Conservation (phyloP, 2,888 invertebrate genomes). For the Agrilus biguttatus region DNA sequence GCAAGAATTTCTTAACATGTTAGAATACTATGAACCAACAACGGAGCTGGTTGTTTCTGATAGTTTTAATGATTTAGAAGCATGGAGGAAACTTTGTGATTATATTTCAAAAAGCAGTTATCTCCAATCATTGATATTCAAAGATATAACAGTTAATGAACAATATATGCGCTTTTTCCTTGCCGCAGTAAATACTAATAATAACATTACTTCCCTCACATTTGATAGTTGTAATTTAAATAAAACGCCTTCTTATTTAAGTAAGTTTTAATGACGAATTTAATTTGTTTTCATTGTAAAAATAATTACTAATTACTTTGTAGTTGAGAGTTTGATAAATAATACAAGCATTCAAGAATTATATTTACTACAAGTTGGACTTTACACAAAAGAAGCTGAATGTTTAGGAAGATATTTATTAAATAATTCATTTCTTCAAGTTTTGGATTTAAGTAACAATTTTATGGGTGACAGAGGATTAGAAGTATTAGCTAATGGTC, state of each 20-base stretch:
- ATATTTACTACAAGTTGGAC: constrained; percentile 23
- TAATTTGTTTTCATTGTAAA: not conserved
- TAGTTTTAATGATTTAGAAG: constrained; percentile 21
- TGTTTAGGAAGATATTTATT: constrained; percentile 20
- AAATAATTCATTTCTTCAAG: constrained; percentile 21
- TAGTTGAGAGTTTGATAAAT: constrained; percentile 22
- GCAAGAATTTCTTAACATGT: constrained; percentile 24
- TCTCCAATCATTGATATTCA: constrained; percentile 14
- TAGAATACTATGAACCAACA: constrained; percentile 25
- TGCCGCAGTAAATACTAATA: constrained; percentile 18
- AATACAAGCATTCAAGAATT: constrained; percentile 22
- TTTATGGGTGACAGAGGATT: constrained; percentile 26
- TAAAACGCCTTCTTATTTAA: constrained; percentile 22
- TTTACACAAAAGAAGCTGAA: constrained; percentile 27
- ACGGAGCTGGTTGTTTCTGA: constrained; percentile 22
- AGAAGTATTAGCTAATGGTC: constrained; percentile 23
- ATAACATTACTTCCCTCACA: constrained; percentile 20
- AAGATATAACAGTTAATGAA: constrained; percentile 21
- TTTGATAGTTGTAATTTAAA: constrained; percentile 22
- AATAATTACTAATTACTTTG: constrained; percentile 8
- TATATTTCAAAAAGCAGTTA: not conserved
- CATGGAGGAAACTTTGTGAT: constrained; percentile 15
- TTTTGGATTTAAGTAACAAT: constrained; percentile 27
- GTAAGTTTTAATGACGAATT: constrained; percentile 13
- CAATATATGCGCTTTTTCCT: constrained; percentile 17